These are phyloP conservation scores for Mythimna pallens DNA, from an alignment of 2,888 invertebrate genomes.

Conservation along the genomic window DNA sequence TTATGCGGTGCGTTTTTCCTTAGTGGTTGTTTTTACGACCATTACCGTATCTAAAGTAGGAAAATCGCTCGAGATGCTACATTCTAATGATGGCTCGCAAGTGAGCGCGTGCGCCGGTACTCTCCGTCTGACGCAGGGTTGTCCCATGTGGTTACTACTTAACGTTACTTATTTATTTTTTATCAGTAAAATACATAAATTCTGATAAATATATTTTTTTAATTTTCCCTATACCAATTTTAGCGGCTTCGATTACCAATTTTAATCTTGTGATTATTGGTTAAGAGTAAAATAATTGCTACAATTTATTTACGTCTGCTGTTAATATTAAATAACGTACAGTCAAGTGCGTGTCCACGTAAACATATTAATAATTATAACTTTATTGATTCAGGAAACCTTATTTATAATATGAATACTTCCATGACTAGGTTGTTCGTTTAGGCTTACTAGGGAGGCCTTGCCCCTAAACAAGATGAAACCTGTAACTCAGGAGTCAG, in stretches of 20 bases:
- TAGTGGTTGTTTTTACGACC: constrained; percentile 85
- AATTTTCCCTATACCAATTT: neutral
- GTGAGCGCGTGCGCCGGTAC: constrained; percentile 89
- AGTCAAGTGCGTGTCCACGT: no score
- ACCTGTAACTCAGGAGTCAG: no score
- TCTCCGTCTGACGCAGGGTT: constrained; percentile 74
- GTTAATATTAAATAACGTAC: no score
- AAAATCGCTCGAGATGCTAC: constrained; percentile 89
- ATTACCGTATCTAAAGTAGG: constrained; percentile 89
- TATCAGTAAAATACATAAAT: neutral
- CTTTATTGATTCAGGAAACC: no score
- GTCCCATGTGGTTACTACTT: constrained; percentile 44
- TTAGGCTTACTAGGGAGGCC: no score
- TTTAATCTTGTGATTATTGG: neutral
- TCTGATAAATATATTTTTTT: neutral
- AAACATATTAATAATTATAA: no score
- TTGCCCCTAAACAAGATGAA: no score
- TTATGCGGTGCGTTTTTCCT: constrained; percentile 88
- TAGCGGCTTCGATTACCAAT: no score
- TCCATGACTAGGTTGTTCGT: no score
- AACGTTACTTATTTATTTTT: constrained; percentile 8
- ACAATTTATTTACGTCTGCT: no score
- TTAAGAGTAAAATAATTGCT: neutral
- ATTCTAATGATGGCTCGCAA: constrained; percentile 87
- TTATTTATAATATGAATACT: no score